Evolutionary conservation across 2,113 vertebrate genomes (phyloP).

Genomic region (Indri indri): DNA sequence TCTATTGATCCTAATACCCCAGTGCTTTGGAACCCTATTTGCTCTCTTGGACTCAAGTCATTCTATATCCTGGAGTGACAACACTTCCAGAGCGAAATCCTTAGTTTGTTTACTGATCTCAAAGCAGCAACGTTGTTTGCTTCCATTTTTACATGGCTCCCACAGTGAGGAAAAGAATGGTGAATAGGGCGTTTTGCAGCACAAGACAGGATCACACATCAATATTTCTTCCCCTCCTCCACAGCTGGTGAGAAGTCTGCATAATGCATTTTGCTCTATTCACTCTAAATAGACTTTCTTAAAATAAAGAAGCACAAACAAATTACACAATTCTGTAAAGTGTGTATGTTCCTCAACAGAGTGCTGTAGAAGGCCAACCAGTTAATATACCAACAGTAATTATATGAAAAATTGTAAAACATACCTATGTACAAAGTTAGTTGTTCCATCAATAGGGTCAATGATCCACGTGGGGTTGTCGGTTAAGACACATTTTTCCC

Average conservation of each 20-base stretch:
- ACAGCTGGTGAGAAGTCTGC: neutral
- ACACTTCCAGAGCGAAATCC: neutral
- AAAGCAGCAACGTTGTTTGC: neutral
- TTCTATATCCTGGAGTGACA: too few relatives aligned
- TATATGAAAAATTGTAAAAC: neutral
- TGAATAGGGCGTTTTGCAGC: neutral
- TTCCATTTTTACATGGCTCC: neutral
- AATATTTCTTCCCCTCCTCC: neutral
- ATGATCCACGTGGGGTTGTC: constrained; percentile 97
- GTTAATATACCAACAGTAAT: neutral
- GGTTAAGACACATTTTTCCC: constrained; percentile 89
- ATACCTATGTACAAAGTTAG: constrained; percentile 98
- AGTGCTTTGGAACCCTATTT: neutral
- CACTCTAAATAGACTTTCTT: neutral
- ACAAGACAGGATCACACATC: neutral
- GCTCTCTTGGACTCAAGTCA: neutral
- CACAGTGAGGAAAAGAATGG: neutral
- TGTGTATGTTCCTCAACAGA: neutral
- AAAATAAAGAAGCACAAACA: neutral
- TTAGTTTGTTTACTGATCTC: neutral
- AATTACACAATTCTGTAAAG: neutral
- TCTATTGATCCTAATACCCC: neutral
- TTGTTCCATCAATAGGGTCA: constrained; percentile 96
- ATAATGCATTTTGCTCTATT: neutral
- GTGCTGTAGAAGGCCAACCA: neutral